phyloP scores from a whole-genome alignment of 2,113 vertebrate genomes.

The Camelus dromedarius region DNA sequence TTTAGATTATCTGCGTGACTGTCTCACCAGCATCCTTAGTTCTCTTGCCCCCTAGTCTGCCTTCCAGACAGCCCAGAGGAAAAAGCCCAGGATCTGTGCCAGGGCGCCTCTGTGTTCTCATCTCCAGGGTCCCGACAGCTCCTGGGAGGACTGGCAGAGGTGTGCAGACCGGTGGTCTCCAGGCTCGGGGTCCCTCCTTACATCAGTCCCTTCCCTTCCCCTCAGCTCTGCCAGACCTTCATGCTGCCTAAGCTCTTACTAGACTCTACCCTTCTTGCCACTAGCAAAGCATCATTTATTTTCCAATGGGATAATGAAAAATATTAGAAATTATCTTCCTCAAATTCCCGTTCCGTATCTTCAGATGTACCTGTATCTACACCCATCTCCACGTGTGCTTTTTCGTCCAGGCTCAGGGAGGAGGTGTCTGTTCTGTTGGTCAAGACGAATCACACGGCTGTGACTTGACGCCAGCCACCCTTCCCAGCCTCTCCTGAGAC shows the following conservation, averaged over 20 bases:
- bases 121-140: not conserved
- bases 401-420: not conserved
- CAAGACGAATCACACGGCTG: not conserved
- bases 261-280: not conserved
- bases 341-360: not conserved
- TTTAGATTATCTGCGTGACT: not conserved
- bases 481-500: not conserved
- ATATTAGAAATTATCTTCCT: not conserved
- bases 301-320: not conserved
- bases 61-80: not conserved
- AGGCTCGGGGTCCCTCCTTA: not conserved
- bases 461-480: not conserved
- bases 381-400: not conserved
- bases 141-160: not conserved
- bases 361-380: not conserved
- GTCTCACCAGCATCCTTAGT: not conserved
- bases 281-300: not conserved
- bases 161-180: not conserved
- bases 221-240: not conserved
- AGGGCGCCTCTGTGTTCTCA: not conserved
- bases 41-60: not conserved
- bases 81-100: not conserved
- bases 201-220: not conserved
- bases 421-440: not conserved
- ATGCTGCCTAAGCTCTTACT: not conserved